Evolutionary conservation across 2,113 vertebrate genomes (phyloP).

Genomic region (Rhodinocichla rosea): DNA sequence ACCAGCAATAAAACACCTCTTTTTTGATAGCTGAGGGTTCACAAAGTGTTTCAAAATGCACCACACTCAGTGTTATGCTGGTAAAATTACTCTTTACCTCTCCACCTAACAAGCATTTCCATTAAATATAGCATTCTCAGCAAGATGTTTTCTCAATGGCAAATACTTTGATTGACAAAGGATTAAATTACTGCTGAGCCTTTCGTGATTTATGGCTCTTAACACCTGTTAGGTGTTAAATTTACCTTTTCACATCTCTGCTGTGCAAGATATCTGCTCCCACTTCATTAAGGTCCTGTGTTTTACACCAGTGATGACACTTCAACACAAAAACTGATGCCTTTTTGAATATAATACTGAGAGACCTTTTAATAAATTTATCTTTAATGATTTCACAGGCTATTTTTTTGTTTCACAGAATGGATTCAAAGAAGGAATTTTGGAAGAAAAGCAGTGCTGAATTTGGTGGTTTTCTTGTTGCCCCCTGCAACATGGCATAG

Average conservation of each 20-base stretch:
- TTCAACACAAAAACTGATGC: neutral
- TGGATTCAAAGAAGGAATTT: neutral
- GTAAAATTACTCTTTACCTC: conserved; percentile 17
- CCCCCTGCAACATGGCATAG: neutral
- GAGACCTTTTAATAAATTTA: neutral
- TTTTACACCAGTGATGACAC: neutral
- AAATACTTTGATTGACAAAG: conserved; percentile 47
- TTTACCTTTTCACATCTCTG: conserved; percentile 36
- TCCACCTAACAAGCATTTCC: conserved; percentile 20
- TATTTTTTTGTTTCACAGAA: neutral
- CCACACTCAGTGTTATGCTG: neutral
- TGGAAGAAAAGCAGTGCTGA: neutral
- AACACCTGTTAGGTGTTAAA: conserved; percentile 51
- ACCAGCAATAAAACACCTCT: neutral
- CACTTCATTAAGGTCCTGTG: neutral
- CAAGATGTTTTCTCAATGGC: conserved; percentile 4
- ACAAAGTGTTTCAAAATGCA: neutral
- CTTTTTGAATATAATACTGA: neutral
- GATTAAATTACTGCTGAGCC: conserved; percentile 36
- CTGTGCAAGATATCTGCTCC: neutral
- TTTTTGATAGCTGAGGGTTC: neutral
- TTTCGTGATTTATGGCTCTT: conserved; percentile 6
- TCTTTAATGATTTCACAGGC: neutral
- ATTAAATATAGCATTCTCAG: conserved; percentile 20
- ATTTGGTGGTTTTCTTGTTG: neutral